A percentile compares a stretch with the other conserved stretches of the same genome.
Evolutionary conservation across 2,797 vertebrate genomes (phyloP).

Genomic region (Arvicola amphibius): DNA sequence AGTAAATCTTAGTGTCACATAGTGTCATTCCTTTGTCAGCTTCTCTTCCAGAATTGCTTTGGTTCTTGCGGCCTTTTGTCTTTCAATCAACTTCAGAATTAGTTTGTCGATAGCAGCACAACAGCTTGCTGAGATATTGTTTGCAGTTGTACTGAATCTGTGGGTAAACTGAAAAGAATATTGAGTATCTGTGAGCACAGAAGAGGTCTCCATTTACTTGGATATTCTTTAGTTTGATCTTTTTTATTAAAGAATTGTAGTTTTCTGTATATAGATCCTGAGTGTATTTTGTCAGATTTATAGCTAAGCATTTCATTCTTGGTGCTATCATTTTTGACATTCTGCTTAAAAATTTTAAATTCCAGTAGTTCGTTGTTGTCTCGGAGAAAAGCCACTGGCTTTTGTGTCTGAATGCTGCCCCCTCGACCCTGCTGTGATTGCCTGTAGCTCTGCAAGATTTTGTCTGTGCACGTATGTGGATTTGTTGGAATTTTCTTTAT

Average conservation of each 20-base stretch:
- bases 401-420: background rate
- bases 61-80: background rate
- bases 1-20: background rate
- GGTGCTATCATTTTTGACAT: background rate
- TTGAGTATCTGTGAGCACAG: background rate
- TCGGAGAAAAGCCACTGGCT: background rate
- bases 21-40: rapidly evolving
- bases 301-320: background rate
- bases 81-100: constrained; percentile 24
- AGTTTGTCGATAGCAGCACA: background rate
- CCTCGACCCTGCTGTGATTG: background rate
- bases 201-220: background rate
- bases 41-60: background rate
- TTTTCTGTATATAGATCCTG: background rate
- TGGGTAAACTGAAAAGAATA: background rate
- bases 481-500: background rate
- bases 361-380: background rate
- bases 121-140: background rate
- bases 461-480: background rate
- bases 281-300: background rate
- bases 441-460: background rate
- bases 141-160: background rate
- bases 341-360: background rate
- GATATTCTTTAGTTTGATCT: background rate
- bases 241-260: background rate